phyloP scores from a whole-genome alignment of 2,113 vertebrate species.

The Athene cunicularia region DNA sequence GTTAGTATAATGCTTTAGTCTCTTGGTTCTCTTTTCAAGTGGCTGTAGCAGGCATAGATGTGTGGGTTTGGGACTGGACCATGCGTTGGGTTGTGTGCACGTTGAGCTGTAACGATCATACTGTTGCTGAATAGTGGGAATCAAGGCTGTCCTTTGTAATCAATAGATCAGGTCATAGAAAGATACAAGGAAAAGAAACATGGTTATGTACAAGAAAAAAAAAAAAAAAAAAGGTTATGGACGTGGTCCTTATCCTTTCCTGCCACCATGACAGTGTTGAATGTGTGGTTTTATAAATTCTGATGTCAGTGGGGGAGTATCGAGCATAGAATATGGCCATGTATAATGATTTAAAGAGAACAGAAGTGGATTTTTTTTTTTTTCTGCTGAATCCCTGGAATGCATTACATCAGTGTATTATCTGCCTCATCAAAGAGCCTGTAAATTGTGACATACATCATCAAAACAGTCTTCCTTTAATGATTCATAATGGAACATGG shows the following conservation, averaged over 20 bases:
- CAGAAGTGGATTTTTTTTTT: background rate
- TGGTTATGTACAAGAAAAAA: background rate
- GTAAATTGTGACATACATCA: slow-evolving; percentile 5
- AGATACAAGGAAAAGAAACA: background rate
- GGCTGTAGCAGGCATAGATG: background rate
- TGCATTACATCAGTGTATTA: background rate
- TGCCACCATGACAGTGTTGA: background rate
- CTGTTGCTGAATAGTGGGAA: background rate
- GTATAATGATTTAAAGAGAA: background rate
- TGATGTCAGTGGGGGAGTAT: background rate
- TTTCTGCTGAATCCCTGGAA: background rate
- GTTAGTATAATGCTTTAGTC: background rate
- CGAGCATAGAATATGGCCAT: background rate
- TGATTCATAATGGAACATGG: background rate
- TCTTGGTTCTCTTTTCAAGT: background rate
- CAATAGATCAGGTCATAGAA: background rate
- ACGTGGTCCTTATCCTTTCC: background rate
- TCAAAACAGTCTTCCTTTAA: background rate
- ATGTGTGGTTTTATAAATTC: background rate
- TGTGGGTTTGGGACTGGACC: background rate
- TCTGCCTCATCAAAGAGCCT: background rate
- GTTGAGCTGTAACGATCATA: background rate
- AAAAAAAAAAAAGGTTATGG: background rate
- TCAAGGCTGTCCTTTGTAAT: background rate
- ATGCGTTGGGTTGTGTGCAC: accelerated